Conservation (phyloP, 2,797 vertebrate species). For the Sebastes steindachneri region DNA sequence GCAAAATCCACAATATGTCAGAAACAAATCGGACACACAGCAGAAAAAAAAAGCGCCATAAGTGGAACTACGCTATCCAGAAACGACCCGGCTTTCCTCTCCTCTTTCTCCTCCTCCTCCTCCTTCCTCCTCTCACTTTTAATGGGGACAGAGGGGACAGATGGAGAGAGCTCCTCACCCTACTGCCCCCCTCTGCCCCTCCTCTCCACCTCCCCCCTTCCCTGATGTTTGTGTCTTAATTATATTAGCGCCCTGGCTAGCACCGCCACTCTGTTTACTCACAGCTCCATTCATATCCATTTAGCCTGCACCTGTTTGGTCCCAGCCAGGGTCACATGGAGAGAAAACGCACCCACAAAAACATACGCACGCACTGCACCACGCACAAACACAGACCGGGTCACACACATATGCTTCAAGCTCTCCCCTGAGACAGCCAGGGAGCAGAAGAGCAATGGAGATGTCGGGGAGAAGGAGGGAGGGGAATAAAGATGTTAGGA, state of each 20-base stretch:
- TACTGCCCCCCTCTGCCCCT: conserved; percentile 41
- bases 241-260: conserved; percentile 96
- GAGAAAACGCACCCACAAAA: conserved; percentile 55
- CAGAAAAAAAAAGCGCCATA: neutral
- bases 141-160: conserved; percentile 87
- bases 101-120: conserved; percentile 18
- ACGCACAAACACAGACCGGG: conserved; percentile 37
- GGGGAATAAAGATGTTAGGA: conserved; percentile 50
- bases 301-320: conserved; percentile 99
- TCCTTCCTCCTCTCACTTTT: conserved; percentile 72
- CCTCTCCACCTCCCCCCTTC: conserved; percentile 74
- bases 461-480: conserved; percentile 58
- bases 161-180: conserved; percentile 89
- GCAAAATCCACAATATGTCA: conserved; percentile 45
- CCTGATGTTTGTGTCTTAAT: conserved; percentile 97
- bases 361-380: conserved; percentile 42
- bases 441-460: conserved; percentile 66
- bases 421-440: conserved; percentile 55
- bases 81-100: conserved; percentile 19
- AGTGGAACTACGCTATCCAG: neutral
- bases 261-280: conserved; percentile 94
- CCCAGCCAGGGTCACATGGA: conserved; percentile 88
- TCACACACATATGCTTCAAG: conserved; percentile 69
- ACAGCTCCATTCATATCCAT: conserved; percentile 99
- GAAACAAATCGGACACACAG: conserved; percentile 27